These are phyloP conservation scores for Villa cingulata DNA, from an alignment of 2,888 invertebrate genomes.

Conservation along the genomic window DNA sequence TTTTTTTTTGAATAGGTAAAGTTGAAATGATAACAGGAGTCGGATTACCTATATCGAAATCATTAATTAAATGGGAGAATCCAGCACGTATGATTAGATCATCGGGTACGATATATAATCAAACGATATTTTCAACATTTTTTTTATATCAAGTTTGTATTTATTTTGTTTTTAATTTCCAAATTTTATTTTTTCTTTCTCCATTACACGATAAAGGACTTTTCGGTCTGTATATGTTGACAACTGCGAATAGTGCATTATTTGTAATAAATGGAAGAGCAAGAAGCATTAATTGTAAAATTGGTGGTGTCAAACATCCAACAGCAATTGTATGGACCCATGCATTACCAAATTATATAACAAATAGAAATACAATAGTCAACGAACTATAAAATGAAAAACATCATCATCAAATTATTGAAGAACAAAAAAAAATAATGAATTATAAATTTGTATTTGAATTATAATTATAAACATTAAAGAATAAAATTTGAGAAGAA, in stretches of 20 bases:
- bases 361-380: not conserved
- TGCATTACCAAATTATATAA: not conserved
- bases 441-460: too few relatives aligned
- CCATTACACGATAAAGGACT: slow-evolving; percentile 43
- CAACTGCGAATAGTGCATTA: slow-evolving; percentile 53
- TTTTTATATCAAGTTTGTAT: too few relatives aligned
- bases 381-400: too few relatives aligned
- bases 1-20: slow-evolving; percentile 41
- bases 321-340: slow-evolving; percentile 49
- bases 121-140: not conserved
- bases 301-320: slow-evolving; percentile 52
- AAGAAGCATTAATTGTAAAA: slow-evolving; percentile 60
- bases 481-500: too few relatives aligned
- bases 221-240: slow-evolving; percentile 59
- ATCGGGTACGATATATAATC: slow-evolving; percentile 32
- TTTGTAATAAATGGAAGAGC: slow-evolving; percentile 58
- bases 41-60: slow-evolving; percentile 44
- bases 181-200: not conserved
- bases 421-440: too few relatives aligned
- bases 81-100: slow-evolving; percentile 52
- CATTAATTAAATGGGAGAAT: slow-evolving; percentile 47
- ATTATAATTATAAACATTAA: too few relatives aligned
- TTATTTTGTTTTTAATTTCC: not conserved
- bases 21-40: slow-evolving; percentile 64
- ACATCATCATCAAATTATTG: too few relatives aligned